phyloP scores from a whole-genome alignment of 2,797 vertebrate species.

The Dallia pectoralis region DNA sequence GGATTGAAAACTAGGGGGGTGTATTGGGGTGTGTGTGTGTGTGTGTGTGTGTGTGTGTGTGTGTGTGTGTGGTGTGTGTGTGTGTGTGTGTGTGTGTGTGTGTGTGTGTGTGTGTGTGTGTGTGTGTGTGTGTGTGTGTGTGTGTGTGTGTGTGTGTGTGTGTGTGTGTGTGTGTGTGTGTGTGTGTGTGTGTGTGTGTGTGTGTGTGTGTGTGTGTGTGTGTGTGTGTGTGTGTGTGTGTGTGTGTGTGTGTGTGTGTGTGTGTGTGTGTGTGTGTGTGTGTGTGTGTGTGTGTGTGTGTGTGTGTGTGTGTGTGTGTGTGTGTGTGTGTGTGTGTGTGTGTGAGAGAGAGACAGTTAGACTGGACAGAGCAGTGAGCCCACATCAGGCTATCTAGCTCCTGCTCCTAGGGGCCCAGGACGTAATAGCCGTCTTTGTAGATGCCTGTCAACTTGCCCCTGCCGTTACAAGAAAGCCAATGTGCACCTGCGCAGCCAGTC shows the following conservation, averaged over 20 bases:
- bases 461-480: not conserved
- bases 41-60: conserved; percentile 1
- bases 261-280: conserved; percentile 5
- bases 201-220: conserved; percentile 4
- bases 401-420: not conserved
- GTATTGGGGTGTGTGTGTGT: too few relatives aligned
- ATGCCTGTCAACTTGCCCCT: not conserved
- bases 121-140: too few relatives aligned
- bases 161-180: too few relatives aligned
- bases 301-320: conserved; percentile 6
- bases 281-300: conserved; percentile 10
- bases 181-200: conserved; percentile 11
- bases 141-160: too few relatives aligned
- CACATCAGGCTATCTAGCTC: not conserved
- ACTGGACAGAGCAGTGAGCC: not conserved
- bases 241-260: conserved; percentile 19
- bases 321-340: conserved; percentile 2
- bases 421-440: not conserved
- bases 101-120: too few relatives aligned
- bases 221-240: conserved; percentile 17
- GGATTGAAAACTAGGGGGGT: too few relatives aligned
- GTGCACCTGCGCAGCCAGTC: too few relatives aligned
- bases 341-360: not conserved
- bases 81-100: not conserved
- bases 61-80: conserved; percentile 8